These are phyloP conservation scores for Stictocephala bisonia DNA, from an alignment of 2,888 invertebrate genomes.

Conservation along the genomic window DNA sequence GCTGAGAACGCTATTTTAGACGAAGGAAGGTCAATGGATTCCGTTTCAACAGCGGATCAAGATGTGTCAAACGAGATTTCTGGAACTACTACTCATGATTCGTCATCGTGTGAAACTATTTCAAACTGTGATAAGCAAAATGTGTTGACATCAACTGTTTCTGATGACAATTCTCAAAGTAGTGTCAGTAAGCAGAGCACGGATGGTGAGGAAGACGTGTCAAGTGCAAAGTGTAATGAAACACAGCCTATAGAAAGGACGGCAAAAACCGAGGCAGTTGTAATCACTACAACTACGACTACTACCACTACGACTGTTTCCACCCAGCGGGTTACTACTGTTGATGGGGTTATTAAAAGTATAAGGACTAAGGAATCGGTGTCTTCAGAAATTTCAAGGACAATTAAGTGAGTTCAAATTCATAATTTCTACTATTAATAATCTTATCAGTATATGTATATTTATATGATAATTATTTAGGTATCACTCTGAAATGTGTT, in stretches of 20 bases:
- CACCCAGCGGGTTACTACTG: conserved; percentile 63
- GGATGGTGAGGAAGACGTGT: conserved; percentile 4
- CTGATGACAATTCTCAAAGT: conserved; percentile 41
- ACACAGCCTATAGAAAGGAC: conserved; percentile 1
- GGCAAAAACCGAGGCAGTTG: conserved; percentile 2
- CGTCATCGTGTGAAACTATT: conserved; percentile 30
- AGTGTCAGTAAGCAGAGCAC: conserved; percentile 11
- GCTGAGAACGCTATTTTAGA: not conserved
- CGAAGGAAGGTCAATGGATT: conserved; percentile 45
- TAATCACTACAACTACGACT: conserved; percentile 17
- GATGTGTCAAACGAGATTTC: conserved; percentile 25
- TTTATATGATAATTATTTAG: too few species aligned
- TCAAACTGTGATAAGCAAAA: not conserved
- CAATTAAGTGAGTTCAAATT: conserved; percentile 10
- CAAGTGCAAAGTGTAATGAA: conserved; percentile 30
- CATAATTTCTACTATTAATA: too few species aligned
- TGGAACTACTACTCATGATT: not conserved
- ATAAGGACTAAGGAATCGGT: conserved; percentile 55
- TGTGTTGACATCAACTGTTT: conserved; percentile 2
- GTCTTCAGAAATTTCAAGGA: not conserved
- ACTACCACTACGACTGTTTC: conserved; percentile 61
- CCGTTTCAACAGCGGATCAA: conserved; percentile 24
- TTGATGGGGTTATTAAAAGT: conserved; percentile 67
- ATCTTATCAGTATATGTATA: too few species aligned
- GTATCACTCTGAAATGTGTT: too few species aligned